These are phyloP conservation scores for Bathybates hornii DNA, from an alignment of 2,113 vertebrate species.

Conservation along the genomic window DNA sequence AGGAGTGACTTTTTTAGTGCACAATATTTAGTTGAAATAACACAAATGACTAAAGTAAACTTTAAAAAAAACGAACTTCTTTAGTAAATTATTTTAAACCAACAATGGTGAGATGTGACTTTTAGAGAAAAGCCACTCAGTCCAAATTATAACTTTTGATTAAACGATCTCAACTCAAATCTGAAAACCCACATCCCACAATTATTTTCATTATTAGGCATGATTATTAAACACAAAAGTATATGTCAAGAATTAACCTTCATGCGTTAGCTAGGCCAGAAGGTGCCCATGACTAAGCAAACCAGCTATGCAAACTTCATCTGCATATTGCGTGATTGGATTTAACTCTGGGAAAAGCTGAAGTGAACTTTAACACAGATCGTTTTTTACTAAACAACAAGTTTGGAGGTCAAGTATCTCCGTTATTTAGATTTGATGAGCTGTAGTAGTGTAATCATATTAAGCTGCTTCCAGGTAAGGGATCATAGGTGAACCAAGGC, in stretches of 20 bases:
- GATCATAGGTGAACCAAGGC: neutral
- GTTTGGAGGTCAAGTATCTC: neutral
- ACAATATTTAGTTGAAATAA: neutral
- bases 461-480: neutral
- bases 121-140: neutral
- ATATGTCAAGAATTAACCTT: neutral
- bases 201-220: neutral
- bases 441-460: neutral
- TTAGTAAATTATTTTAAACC: neutral
- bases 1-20: neutral
- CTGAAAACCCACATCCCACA: neutral
- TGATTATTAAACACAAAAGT: neutral
- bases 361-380: neutral
- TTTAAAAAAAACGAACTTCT: accelerated
- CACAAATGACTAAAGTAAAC: neutral
- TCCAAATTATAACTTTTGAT: neutral
- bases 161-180: neutral
- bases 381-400: neutral
- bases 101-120: neutral
- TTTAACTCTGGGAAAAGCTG: neutral
- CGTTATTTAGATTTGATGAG: neutral
- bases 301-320: neutral
- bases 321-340: neutral
- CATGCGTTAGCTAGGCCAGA: neutral
- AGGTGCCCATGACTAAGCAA: neutral